Conservation (phyloP, 2,797 vertebrate species). For the Malacoctenus gilli region DNA sequence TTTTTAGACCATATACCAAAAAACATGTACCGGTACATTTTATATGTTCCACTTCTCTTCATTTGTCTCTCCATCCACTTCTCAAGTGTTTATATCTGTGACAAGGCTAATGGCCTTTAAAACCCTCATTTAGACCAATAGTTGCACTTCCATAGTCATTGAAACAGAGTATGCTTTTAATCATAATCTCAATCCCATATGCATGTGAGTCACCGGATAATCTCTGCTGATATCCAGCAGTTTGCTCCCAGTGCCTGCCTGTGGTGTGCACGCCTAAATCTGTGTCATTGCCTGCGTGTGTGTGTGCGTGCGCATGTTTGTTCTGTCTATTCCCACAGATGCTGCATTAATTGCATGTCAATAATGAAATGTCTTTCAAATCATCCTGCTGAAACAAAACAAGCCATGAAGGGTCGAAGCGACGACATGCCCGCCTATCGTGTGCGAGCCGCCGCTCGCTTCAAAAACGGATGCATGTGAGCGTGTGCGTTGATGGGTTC, state of each 20-base stretch:
- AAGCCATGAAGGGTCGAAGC: conserved; percentile 24
- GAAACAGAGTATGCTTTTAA: conserved; percentile 26
- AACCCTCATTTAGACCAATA: conserved; percentile 35
- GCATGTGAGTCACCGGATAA: conserved; percentile 48
- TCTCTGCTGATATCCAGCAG: conserved; percentile 48
- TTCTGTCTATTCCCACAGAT: conserved; percentile 46
- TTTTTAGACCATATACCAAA: no score
- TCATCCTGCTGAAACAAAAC: conserved; percentile 54
- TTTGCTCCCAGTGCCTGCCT: conserved; percentile 22
- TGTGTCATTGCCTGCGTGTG: conserved; percentile 11
- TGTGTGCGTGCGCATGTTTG: conserved; percentile 31
- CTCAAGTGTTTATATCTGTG: conserved; percentile 47
- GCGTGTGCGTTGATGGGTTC: neutral
- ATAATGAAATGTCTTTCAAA: conserved; percentile 76
- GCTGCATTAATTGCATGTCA: conserved; percentile 74
- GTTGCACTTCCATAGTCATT: conserved; percentile 23
- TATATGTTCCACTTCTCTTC: neutral
- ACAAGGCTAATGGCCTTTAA: conserved; percentile 35
- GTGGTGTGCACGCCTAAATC: neutral
- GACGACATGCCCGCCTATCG: no score
- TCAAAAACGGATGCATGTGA: neutral
- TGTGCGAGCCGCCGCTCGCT: no score
- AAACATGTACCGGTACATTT: no score
- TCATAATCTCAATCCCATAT: conserved; percentile 64
- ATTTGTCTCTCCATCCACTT: conserved; percentile 22